Evolutionary conservation across 2,113 vertebrate species (phyloP).

Genomic region (human): DNA sequence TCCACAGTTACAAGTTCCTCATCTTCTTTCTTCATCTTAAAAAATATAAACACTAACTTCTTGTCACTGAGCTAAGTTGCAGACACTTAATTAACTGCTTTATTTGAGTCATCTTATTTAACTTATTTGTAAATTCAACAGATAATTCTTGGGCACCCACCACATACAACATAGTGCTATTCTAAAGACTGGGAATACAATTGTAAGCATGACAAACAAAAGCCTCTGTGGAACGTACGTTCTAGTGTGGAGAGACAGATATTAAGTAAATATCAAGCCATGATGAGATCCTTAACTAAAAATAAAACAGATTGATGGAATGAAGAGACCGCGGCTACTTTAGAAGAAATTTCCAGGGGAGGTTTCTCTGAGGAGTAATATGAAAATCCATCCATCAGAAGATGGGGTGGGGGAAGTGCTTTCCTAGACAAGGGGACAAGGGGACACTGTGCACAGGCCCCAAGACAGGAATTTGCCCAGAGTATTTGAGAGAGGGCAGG

Average conservation of each 20-base stretch:
- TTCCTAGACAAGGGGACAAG: background rate
- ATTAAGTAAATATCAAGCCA: conserved; percentile 11
- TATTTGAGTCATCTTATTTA: background rate
- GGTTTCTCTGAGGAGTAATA: background rate
- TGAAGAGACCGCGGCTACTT: background rate
- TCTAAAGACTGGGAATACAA: background rate
- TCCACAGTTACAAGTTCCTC: background rate
- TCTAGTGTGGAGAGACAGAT: background rate
- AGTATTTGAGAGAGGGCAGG: background rate
- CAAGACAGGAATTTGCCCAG: background rate
- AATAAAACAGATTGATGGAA: background rate
- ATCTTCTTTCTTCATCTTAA: background rate
- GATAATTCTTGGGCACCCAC: background rate
- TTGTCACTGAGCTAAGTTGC: background rate
- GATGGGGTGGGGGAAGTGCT: background rate
- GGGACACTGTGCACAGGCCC: background rate
- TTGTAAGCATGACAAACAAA: background rate
- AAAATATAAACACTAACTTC: background rate
- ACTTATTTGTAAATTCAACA: background rate
- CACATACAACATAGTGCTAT: background rate
- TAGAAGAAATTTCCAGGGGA: background rate
- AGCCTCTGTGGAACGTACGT: background rate
- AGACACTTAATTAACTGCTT: background rate
- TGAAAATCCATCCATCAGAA: background rate
- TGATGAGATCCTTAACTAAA: background rate